Percentiles rank a stretch among this genome's conserved stretches.
These are phyloP conservation scores for Synanceia verrucosa DNA, from an alignment of 2,797 vertebrate genomes.

Conservation along the genomic window DNA sequence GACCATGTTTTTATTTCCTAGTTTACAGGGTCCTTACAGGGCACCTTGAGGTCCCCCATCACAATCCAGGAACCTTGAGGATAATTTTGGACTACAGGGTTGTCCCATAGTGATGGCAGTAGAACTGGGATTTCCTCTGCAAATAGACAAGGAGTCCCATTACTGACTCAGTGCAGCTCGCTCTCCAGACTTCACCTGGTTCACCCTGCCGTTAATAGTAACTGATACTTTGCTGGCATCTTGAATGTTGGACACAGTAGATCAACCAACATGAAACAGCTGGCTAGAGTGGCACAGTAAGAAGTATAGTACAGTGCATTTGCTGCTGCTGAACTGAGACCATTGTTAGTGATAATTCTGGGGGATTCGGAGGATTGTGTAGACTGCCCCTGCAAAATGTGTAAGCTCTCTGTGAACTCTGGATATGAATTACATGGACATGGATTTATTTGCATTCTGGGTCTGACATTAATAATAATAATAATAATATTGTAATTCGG, in stretches of 20 bases:
- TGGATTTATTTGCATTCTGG: conserved; percentile 1
- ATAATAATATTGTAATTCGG: no score
- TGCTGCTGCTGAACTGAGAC: background rate
- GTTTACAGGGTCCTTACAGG: background rate
- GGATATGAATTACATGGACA: conserved; percentile 3
- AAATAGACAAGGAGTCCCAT: background rate
- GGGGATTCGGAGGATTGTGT: conserved; percentile 8
- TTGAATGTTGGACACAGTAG: background rate
- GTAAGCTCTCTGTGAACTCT: conserved; percentile 15
- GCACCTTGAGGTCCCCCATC: background rate
- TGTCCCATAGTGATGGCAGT: background rate
- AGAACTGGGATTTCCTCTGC: background rate
- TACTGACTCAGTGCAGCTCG: background rate
- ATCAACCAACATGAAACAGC: background rate
- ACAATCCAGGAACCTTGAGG: background rate
- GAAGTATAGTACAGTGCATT: background rate
- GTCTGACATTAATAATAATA: no score
- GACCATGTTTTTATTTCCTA: background rate
- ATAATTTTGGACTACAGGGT: conserved; percentile 1
- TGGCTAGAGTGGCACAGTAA: background rate
- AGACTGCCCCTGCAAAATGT: conserved; percentile 24
- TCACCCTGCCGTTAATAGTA: background rate
- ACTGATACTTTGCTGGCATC: background rate
- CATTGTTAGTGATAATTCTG: background rate
- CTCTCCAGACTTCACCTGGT: background rate